Evolutionary conservation across 2,888 invertebrate species (phyloP), one percentile per base, ranked within the genome.

Genomic region (Caenorhabditis doughertyi): DNA sequence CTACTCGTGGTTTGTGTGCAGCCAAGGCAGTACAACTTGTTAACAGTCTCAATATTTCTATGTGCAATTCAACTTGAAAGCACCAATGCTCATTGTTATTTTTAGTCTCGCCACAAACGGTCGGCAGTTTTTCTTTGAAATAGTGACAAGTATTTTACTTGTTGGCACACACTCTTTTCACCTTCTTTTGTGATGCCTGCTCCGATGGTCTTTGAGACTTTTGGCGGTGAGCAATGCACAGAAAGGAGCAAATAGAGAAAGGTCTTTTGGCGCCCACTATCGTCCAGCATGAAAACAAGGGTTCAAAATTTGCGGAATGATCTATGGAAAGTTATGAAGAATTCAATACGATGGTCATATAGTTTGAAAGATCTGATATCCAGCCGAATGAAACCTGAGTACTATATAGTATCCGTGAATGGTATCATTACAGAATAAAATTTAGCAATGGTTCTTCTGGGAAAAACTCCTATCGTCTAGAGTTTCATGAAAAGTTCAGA

Each of bases 51-150:
- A 39, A 21, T 18, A n/a, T 32, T 23, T 49, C 56, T 35, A 32
- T 47, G 3, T 18, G n/a, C 3, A 13, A 18, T 47, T 18, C n/a
- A 47, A 47, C 44, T 47, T 39, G 42, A 42, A 44, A 74, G 42
- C 76, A 76, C 76, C 76, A 76, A 76, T 76, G 76, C 65, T 76
- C 76, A 76, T 56, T 51, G 32, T 60, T 76, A 76, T 76, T 68
- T 76, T 76, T 76, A 76, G 76, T 67, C 21, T 55, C 74, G 32
- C 25, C 65, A n/a, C n/a, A 51, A 39, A 21, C 58, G 39, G 56
- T 27, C 68, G 68, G 55, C 58, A 29, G 39, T 25, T 70, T 51
- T 53, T 67, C 49, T 67, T 56, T 27, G 44, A 56, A 42, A 47
- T 8, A 55, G 58, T 74, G 65, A 39, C 76, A 58, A 76, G 60